Evolutionary conservation across 1,140 invertebrate genomes (phyloP).

Genomic region (Leptoteleia sp.): DNA sequence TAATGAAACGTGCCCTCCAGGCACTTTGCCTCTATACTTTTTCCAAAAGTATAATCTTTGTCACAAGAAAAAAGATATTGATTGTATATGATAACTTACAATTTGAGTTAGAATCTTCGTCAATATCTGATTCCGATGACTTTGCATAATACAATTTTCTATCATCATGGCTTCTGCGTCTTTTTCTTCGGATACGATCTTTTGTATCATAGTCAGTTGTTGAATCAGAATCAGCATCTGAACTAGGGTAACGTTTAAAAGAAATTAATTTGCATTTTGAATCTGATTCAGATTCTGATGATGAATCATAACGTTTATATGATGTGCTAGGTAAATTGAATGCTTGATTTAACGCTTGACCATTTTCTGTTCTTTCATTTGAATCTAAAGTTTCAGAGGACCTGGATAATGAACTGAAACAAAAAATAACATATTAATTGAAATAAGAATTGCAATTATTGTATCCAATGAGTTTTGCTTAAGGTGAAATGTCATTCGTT

Average conservation of each 20-base stretch:
- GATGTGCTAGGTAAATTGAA: conserved; percentile 35
- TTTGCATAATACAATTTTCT: neutral
- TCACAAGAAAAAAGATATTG: too few species aligned
- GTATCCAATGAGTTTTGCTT: too few species aligned
- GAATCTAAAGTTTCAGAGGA: conserved; percentile 2
- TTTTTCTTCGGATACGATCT: neutral
- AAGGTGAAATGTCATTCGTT: too few species aligned
- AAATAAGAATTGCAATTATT: too few species aligned
- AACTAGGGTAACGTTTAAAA: conserved; percentile 1
- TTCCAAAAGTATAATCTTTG: too few species aligned
- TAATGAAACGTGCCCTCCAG: too few species aligned
- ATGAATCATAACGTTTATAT: conserved; percentile 8
- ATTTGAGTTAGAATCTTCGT: conserved; percentile 2
- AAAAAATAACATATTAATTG: neutral
- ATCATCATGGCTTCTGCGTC: neutral
- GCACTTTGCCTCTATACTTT: too few species aligned
- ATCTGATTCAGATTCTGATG: neutral
- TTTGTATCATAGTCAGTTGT: neutral
- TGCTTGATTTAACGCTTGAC: neutral
- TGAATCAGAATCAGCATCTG: conserved; percentile 10
- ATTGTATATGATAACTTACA: too few species aligned
- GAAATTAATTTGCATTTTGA: too few species aligned
- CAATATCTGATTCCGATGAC: conserved; percentile 7
- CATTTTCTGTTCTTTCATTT: neutral
- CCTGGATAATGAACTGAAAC: neutral